Base-by-base conservation (phyloP, 2,113 vertebrate species). In the Stercorarius parasiticus region DNA sequence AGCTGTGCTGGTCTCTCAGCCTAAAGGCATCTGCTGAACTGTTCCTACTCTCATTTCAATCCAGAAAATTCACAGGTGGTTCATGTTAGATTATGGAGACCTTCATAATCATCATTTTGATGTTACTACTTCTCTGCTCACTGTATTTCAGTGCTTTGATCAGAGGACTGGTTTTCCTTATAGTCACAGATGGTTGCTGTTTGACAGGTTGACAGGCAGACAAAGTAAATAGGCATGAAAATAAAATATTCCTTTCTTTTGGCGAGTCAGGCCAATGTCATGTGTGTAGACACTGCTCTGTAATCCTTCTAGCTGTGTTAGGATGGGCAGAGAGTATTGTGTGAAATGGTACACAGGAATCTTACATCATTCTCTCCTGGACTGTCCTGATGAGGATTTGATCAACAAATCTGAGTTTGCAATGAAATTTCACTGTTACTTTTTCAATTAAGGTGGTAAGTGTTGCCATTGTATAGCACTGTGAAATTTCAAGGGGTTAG, bases 181-280 rank as follows among this genome's bases (percentile, higher is more conserved):
- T n/a, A 87, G 78, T 82, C 91, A 94, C 91, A 95, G 91, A 79
- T 92, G 92, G 73, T 34, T 82, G 70, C 69, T 94, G 61, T 82
- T 93, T 95, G 88, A 92, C 73, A 93, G 85, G 36, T 67, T 94
- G 89, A 94, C 89, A 89, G 86, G 77, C 69, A 94, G 74, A 47
- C 66, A 79, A 86, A 89, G 69, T 84, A 86, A 96, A 91, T 32
- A 82, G 61, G 36, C 65, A 82, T 32, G 70, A 86, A 93, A 92
- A 86, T 81, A 92, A 92, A 93, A 92, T 86, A 88, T 82, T 96
- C 85, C 10, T 96, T 96, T 95, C 76, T 90, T 97, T 95, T 88
- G 29, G 38, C 47, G 69, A 78, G 64, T 92, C 42, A 78, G 47
- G 11, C n/a, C 55, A 56, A 14, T 80, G 50, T 59, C 38, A 25